These are phyloP conservation scores for Clupea harengus DNA, from an alignment of 2,113 vertebrate species.

Conservation along the genomic window DNA sequence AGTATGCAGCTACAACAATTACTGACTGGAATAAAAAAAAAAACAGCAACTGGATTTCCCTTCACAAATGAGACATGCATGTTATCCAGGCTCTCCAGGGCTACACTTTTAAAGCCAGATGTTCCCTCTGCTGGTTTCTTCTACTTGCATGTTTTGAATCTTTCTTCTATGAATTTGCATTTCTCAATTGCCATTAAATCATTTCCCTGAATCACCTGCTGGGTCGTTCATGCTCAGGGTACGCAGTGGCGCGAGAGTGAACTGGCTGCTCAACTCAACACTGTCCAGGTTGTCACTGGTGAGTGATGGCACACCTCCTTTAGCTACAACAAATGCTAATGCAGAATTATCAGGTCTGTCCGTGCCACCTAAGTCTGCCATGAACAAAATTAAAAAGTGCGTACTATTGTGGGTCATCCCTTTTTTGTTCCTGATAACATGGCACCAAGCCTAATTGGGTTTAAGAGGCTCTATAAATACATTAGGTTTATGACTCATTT, in stretches of 20 bases:
- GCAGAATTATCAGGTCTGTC: constrained; percentile 24
- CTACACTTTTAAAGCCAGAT: too few species aligned
- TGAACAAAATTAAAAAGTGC: constrained; percentile 24
- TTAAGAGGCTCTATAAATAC: constrained; percentile 2
- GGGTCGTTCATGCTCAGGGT: not conserved
- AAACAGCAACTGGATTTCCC: too few species aligned
- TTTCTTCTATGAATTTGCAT: not conserved
- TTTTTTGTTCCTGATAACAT: constrained; percentile 26
- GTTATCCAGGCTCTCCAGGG: too few species aligned
- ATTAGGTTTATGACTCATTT: not conserved
- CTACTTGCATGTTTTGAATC: not conserved
- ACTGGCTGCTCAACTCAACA: not conserved
- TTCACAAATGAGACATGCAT: too few species aligned
- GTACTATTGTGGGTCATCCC: constrained; percentile 44
- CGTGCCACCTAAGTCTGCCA: not conserved
- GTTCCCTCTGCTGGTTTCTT: not conserved
- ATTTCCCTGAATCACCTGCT: too few species aligned
- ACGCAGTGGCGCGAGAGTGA: not conserved
- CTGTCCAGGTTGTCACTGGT: not conserved
- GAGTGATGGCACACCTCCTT: not conserved
- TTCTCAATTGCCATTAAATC: not conserved
- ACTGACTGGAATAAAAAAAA: too few species aligned
- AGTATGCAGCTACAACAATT: too few species aligned
- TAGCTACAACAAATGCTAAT: not conserved
- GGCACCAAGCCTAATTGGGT: constrained; percentile 30